phyloP scores from a whole-genome alignment of 2,113 vertebrate genomes.

The Cranoglanis bouderius region DNA sequence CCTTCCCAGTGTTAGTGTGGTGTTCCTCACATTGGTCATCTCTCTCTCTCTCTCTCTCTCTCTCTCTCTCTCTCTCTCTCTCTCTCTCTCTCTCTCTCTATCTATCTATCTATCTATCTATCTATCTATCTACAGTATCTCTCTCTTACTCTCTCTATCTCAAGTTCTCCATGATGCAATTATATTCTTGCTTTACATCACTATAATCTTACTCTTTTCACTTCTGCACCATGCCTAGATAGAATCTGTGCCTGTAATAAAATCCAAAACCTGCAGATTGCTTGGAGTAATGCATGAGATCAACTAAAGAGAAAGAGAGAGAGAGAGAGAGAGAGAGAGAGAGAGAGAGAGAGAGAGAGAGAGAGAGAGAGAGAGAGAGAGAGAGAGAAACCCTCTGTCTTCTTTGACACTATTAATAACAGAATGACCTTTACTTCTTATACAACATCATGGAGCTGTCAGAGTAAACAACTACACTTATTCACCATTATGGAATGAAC shows the following conservation, averaged over 20 bases:
- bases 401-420: conserved; percentile 28
- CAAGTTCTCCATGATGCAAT: background rate
- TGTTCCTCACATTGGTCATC: background rate
- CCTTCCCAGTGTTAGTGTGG: background rate
- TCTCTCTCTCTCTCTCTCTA: background rate
- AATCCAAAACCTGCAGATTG: background rate
- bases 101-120: no score
- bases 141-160: background rate
- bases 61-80: background rate
- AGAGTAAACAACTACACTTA: conserved; percentile 27
- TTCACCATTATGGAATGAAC: background rate
- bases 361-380: background rate
- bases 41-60: background rate
- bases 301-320: background rate
- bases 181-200: conserved; percentile 9
- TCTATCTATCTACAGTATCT: no score
- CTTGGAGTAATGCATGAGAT: background rate
- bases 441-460: background rate
- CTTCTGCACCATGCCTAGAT: background rate
- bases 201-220: background rate
- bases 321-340: background rate
- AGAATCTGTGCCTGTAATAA: background rate
- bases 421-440: conserved; percentile 28
- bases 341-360: conserved; percentile 5
- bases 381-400: conserved; percentile 18